phyloP scores from a whole-genome alignment of 2,888 invertebrate genomes.

The Ochropleura leucogaster region DNA sequence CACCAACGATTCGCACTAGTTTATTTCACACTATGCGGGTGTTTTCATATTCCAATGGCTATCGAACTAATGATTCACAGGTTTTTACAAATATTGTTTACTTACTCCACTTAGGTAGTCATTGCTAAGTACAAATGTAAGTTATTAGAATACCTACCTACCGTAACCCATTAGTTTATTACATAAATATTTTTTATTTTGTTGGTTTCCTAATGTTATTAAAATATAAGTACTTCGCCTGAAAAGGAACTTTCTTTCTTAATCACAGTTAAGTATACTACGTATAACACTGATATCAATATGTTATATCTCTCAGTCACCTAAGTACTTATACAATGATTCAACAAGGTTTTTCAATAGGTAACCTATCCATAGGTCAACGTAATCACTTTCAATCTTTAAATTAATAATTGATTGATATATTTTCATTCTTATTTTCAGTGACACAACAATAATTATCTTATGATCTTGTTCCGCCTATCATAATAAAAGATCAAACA shows the following conservation, averaged over 20 bases:
- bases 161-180: conserved; percentile 8
- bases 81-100: conserved; percentile 37
- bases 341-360: conserved; percentile 9
- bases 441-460: not conserved
- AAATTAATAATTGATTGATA: not conserved
- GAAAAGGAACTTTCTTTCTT: not conserved
- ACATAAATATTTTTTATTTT: conserved; percentile 21
- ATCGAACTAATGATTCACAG: conserved; percentile 39
- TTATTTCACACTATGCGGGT: conserved; percentile 51
- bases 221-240: not conserved
- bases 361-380: not conserved
- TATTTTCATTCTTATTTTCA: not conserved
- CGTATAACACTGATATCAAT: not conserved
- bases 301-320: conserved; percentile 5
- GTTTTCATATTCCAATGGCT: conserved; percentile 39
- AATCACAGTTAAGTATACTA: no score
- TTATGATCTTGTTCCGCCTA: not conserved
- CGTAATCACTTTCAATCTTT: not conserved
- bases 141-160: conserved; percentile 20
- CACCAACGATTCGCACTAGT: not conserved
- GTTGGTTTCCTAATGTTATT: conserved; percentile 8
- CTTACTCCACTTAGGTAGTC: conserved; percentile 30
- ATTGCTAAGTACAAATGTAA: conserved; percentile 28
- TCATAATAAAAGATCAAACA: not conserved
- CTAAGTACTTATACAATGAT: not conserved